phyloP scores from a whole-genome alignment of 2,113 vertebrate species.

The Passer domesticus region DNA sequence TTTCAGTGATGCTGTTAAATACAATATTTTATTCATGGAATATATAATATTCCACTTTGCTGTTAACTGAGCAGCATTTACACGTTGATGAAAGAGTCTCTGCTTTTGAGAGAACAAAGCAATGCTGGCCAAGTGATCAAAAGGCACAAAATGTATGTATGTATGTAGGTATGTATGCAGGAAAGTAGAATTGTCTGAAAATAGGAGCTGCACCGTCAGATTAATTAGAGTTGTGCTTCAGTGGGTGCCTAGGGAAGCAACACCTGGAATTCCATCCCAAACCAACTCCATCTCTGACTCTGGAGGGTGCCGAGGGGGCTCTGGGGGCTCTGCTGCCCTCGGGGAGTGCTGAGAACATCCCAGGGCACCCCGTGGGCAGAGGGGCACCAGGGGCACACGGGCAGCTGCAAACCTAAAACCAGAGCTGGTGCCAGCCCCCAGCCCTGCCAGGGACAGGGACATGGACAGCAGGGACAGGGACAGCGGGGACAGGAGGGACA shows the following conservation, averaged over 20 bases:
- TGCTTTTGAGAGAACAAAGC: conserved; percentile 22
- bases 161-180: background rate
- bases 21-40: background rate
- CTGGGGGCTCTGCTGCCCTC: background rate
- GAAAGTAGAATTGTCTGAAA: background rate
- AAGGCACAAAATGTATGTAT: background rate
- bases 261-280: background rate
- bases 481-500: no score
- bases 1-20: background rate
- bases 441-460: background rate
- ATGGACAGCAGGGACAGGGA: no score
- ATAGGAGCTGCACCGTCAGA: background rate
- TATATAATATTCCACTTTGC: background rate
- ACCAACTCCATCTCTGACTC: background rate
- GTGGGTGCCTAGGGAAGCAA: background rate
- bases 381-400: rapidly evolving
- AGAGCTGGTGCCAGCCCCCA: background rate
- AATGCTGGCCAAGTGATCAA: background rate
- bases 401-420: background rate
- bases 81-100: background rate
- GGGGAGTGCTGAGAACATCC: rapidly evolving
- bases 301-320: rapidly evolving
- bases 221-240: background rate
- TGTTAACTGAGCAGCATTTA: background rate
- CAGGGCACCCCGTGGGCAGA: background rate